Conservation (phyloP, 2,113 vertebrate genomes). For the mouse (Mus musculus) region GRCm39 chr9:118323001-118323500, state of each 20-base stretch:
- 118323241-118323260: neutral
- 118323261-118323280: neutral
- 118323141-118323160: neutral
- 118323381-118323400: neutral
- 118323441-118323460: neutral
- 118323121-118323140: neutral
- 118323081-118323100: neutral
- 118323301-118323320: neutral
- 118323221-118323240: neutral
- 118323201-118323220: neutral
- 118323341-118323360: neutral
- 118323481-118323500: neutral
- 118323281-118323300: neutral
- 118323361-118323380: neutral
- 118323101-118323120: neutral
- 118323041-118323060: neutral
- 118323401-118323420: neutral
- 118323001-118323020: neutral
- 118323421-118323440: neutral
- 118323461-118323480: neutral
- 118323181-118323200: neutral
- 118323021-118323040: neutral
- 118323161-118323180: neutral
- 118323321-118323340: neutral
- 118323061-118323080: neutral